Conservation (phyloP, 2,797 vertebrate species). For the Gallinago stenura region DNA sequence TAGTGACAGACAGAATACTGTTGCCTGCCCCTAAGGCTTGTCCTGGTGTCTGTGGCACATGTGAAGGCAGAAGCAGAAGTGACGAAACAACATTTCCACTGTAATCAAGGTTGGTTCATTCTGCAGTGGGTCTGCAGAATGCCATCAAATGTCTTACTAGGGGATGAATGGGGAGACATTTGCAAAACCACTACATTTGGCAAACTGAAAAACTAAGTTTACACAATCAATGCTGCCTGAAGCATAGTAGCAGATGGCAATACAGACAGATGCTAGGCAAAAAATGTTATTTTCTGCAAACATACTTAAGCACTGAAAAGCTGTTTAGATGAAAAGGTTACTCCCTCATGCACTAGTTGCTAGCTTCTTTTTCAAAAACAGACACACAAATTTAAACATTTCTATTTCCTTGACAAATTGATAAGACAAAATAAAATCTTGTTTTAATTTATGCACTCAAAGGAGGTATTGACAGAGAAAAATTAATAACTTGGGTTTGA, state of each 20-base stretch:
- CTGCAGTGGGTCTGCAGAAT: not conserved
- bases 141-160: not conserved
- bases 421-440: not conserved
- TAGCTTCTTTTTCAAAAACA: conserved; percentile 2
- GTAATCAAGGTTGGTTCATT: not conserved
- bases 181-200: conserved; percentile 28
- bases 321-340: conserved; percentile 25
- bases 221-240: conserved; percentile 42
- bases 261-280: conserved; percentile 41
- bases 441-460: not conserved
- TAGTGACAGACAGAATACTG: not conserved
- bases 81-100: not conserved
- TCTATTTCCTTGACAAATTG: not conserved
- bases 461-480: not conserved
- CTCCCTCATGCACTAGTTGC: not conserved
- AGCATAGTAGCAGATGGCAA: conserved; percentile 55
- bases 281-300: conserved; percentile 57
- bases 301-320: conserved; percentile 23
- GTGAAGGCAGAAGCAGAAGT: not conserved
- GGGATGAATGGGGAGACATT: conserved; percentile 3
- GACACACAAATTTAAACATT: not conserved
- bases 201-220: conserved; percentile 34
- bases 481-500: not conserved
- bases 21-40: not conserved
- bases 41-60: not conserved